These are phyloP conservation scores for Hirtodrosophila confusa DNA, from an alignment of 2,888 invertebrate species.

Conservation along the genomic window DNA sequence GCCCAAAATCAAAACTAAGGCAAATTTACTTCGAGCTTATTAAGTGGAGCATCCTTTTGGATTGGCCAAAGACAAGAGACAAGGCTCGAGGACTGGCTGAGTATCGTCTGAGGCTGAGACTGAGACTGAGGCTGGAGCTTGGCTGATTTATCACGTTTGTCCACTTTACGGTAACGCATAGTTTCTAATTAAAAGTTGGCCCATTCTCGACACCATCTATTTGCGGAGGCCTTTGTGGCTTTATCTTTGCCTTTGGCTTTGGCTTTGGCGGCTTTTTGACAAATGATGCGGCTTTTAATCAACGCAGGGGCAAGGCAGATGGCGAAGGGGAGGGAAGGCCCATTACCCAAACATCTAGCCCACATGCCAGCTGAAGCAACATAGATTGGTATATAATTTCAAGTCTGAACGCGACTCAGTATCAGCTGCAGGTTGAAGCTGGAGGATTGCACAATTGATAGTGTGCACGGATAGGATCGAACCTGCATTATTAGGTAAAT, in stretches of 20 bases:
- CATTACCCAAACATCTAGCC: no score
- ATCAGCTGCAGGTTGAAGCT: no score
- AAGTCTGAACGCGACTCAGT: no score
- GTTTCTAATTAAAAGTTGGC: conserved; percentile 63
- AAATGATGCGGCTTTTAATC: conserved; percentile 43
- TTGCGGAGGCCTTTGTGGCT: not conserved
- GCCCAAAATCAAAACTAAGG: conserved; percentile 3
- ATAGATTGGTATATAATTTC: no score
- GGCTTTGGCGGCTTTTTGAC: conserved; percentile 38
- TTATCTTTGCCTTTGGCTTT: conserved; percentile 2
- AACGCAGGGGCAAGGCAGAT: not conserved
- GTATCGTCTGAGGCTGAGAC: not conserved
- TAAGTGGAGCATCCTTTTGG: conserved; percentile 18
- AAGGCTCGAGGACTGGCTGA: not conserved
- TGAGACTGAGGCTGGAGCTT: not conserved
- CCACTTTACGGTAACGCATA: conserved; percentile 45
- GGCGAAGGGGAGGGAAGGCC: no score
- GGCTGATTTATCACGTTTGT: conserved; percentile 33
- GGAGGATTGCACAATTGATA: no score
- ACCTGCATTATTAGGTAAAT: no score
- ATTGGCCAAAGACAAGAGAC: no score
- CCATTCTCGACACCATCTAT: conserved; percentile 6
- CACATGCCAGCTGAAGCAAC: no score
- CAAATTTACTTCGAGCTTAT: conserved; percentile 30
- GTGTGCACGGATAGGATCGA: no score